phyloP scores from a whole-genome alignment of 2,888 invertebrate genomes.

The Fragum sueziense region DNA sequence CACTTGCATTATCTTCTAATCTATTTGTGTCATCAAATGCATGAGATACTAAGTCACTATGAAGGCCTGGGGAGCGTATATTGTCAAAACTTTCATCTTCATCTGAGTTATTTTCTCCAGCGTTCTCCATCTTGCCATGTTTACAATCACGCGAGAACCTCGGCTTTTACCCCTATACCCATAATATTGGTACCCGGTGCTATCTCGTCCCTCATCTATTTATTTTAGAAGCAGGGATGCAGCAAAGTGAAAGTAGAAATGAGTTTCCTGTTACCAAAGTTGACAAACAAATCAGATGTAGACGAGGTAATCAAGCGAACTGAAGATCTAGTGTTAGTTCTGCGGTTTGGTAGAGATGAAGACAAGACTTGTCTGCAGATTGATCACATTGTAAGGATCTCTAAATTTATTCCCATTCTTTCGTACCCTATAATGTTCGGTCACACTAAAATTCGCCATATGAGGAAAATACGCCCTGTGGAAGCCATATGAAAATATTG shows the following conservation, averaged over 20 bases:
- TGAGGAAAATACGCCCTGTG: too few relatives aligned
- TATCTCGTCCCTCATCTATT: not conserved
- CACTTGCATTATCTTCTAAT: not conserved
- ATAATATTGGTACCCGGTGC: not conserved
- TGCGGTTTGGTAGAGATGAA: constrained; percentile 79
- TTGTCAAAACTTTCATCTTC: constrained; percentile 25
- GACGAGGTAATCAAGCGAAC: constrained; percentile 77
- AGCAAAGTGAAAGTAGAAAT: constrained; percentile 29
- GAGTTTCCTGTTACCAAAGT: constrained; percentile 69
- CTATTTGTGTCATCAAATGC: not conserved
- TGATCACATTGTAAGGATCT: constrained; percentile 80
- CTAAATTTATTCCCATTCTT: too few relatives aligned
- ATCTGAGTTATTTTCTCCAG: not conserved
- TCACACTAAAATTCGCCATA: too few relatives aligned
- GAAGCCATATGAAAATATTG: too few relatives aligned
- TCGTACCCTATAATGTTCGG: too few relatives aligned
- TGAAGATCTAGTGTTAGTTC: constrained; percentile 79
- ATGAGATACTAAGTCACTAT: not conserved
- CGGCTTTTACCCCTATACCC: constrained; percentile 15
- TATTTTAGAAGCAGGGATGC: not conserved
- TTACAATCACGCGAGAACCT: constrained; percentile 53
- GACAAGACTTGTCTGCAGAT: constrained; percentile 78
- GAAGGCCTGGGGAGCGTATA: not conserved
- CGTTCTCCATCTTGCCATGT: constrained; percentile 65
- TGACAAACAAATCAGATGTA: constrained; percentile 76